A percentile compares a stretch with the other conserved stretches of the same genome.
Conservation (phyloP, 53 echinoderm and acorn worm genomes). For the Hippasteria phrygiana region DNA sequence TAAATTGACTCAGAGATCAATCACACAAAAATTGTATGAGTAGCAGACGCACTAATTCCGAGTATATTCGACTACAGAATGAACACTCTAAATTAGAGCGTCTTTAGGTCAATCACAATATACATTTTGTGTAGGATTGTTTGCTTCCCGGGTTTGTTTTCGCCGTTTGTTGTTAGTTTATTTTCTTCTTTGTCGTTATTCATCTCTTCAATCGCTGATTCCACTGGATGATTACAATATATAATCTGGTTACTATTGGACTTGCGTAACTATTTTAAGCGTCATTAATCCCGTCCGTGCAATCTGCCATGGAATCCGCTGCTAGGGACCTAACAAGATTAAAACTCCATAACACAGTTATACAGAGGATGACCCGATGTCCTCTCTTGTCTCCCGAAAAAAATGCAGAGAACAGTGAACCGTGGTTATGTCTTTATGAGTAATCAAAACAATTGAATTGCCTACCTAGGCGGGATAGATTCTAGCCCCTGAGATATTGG, state of each 20-base stretch:
- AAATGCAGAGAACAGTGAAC: slow-evolving; percentile 31
- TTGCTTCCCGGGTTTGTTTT: too few relatives aligned
- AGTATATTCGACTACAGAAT: too few relatives aligned
- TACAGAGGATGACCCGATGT: not conserved
- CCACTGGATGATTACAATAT: not conserved
- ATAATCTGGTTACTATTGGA: not conserved
- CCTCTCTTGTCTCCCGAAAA: not conserved
- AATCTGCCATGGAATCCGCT: not conserved
- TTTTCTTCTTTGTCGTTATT: too few relatives aligned
- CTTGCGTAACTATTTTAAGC: not conserved
- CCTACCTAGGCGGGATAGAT: slow-evolving; percentile 20
- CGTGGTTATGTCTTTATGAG: not conserved
- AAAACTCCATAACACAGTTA: not conserved
- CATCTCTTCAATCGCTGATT: not conserved
- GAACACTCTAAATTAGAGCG: too few relatives aligned
- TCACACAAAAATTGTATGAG: too few relatives aligned
- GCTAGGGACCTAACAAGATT: not conserved
- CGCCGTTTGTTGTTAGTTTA: too few relatives aligned
- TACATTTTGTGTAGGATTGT: too few relatives aligned
- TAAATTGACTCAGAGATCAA: too few relatives aligned
- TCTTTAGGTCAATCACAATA: too few relatives aligned
- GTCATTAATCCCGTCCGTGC: not conserved
- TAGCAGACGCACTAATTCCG: too few relatives aligned
- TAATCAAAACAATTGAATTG: slow-evolving; percentile 4
- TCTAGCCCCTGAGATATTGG: slow-evolving; percentile 30